Conservation (phyloP, 2,888 invertebrate genomes). For the Leptopilina myrica region DNA sequence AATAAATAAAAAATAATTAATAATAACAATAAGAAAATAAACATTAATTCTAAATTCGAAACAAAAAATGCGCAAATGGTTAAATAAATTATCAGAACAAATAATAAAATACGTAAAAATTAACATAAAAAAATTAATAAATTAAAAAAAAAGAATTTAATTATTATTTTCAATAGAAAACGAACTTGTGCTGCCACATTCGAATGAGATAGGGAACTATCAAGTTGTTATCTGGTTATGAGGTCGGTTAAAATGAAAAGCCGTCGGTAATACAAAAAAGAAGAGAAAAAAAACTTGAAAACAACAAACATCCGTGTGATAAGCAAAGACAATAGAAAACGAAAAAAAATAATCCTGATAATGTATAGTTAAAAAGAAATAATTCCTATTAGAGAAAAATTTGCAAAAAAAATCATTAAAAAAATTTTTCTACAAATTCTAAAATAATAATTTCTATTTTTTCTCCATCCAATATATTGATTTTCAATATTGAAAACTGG, state of each 20-base stretch:
- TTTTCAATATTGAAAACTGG: neutral
- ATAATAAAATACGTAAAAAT: neutral
- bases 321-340: neutral
- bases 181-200: slow-evolving; percentile 17
- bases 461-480: neutral
- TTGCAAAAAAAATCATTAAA: neutral
- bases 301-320: neutral
- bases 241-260: slow-evolving; percentile 15
- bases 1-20: too few species aligned
- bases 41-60: too few species aligned
- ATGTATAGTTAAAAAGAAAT: too few species aligned
- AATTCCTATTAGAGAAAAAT: too few species aligned
- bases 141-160: neutral
- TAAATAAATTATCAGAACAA: too few species aligned
- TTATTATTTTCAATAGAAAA: neutral
- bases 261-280: neutral
- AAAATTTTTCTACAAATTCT: neutral
- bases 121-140: too few species aligned
- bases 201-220: slow-evolving; percentile 6
- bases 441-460: neutral
- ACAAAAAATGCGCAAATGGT: too few species aligned
- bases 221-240: neutral
- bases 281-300: neutral
- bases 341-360: too few species aligned
- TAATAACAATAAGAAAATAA: too few species aligned